These are phyloP conservation scores for Notodonta ziczac DNA, from an alignment of 2,888 invertebrate species.

Conservation along the genomic window DNA sequence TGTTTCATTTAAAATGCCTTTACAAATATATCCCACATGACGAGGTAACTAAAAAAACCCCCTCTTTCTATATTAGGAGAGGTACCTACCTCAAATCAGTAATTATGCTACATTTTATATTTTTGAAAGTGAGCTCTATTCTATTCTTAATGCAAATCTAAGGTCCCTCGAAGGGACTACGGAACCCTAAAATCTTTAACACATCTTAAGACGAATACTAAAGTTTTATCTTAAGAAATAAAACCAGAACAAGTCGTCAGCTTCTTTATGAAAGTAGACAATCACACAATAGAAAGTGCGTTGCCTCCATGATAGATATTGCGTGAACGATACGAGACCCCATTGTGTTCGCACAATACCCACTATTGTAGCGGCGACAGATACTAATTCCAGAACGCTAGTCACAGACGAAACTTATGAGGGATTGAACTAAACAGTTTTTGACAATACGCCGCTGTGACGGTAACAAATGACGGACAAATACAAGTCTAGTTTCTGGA, in stretches of 20 bases:
- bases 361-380: slow-evolving; percentile 2
- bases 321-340: neutral
- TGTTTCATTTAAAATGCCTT: no score
- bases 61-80: no score
- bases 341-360: slow-evolving; percentile 3
- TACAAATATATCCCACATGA: no score
- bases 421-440: neutral
- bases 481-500: neutral
- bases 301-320: neutral
- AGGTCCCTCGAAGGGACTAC: no score
- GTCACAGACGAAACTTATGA: slow-evolving; percentile 5
- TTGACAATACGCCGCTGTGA: slow-evolving; percentile 4
- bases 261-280: neutral
- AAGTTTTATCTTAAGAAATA: neutral
- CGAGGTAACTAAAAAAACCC: no score
- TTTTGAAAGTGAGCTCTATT: no score
- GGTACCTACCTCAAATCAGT: no score
- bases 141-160: no score
- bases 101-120: no score
- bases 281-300: neutral
- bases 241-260: neutral
- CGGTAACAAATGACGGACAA: neutral
- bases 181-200: no score
- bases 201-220: no score
- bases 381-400: slow-evolving; percentile 5